Conservation (phyloP, 2,888 invertebrate genomes). For the Blastobasis lacticolella region DNA sequence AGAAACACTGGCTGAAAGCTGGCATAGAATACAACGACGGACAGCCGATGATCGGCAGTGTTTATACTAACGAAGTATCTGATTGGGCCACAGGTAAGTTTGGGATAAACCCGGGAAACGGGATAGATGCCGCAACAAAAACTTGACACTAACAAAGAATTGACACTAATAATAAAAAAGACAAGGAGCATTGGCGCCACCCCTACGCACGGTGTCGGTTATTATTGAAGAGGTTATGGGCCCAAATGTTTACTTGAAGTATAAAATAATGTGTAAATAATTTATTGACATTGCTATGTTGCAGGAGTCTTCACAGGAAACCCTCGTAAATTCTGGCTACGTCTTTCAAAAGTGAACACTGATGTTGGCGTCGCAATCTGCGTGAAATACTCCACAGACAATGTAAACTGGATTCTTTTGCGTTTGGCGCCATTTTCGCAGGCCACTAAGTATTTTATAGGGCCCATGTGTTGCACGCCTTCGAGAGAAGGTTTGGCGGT, state of each 20-base stretch:
- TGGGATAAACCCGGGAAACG: background rate
- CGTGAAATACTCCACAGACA: conserved; percentile 51
- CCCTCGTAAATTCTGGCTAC: conserved; percentile 48
- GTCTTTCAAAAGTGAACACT: conserved; percentile 32
- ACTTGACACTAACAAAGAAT: too few species aligned
- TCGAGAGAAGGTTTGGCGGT: conserved; percentile 37
- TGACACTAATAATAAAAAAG: too few species aligned
- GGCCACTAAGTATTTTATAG: conserved; percentile 31
- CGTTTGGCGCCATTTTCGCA: conserved; percentile 38
- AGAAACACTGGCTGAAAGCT: conserved; percentile 55
- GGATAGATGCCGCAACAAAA: too few species aligned
- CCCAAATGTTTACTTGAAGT: too few species aligned
- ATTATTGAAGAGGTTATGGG: too few species aligned
- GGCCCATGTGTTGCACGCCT: conserved; percentile 50
- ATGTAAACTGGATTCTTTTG: conserved; percentile 36
- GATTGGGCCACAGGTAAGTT: conserved; percentile 56
- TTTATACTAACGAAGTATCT: conserved; percentile 45
- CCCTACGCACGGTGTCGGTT: background rate
- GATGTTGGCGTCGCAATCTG: conserved; percentile 27
- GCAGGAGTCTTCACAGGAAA: conserved; percentile 48
- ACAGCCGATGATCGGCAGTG: conserved; percentile 53
- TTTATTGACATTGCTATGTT: conserved; percentile 10
- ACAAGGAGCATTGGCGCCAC: too few species aligned
- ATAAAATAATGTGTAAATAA: too few species aligned
- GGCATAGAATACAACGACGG: conserved; percentile 60